Evolutionary conservation across 2,888 invertebrate genomes (phyloP), one percentile per base, ranked within the genome.

Genomic region (Diaphora mendica): DNA sequence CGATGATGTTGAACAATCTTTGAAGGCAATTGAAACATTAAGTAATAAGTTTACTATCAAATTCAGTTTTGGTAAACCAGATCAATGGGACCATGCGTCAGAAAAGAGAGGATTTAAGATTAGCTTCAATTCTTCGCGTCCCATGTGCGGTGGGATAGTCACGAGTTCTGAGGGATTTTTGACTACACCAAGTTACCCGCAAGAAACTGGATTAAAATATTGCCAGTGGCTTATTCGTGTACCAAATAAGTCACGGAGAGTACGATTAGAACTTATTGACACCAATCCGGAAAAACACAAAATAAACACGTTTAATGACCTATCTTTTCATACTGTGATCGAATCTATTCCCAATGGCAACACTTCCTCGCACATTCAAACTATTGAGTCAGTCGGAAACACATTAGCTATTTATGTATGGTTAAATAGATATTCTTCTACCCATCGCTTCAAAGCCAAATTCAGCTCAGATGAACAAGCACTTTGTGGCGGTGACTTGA

Each of bases 161-260:
- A 96, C 92, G 11, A 96, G 96, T 1, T 91, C 97, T 26, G 95
- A 96, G 65, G 99, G 99, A 0, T 96, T 95, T 73, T 96, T 98
- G 65, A 95, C 96, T 67, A 97, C 97, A 20, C 97, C 97, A 0
- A 97, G 97, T 20, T 99, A 98, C 93, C 98, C 95, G 42, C 87
- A 90, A 73, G 88, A 90, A 74, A 93, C 93, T 3, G 82, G 84
- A 20, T 65, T 91, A 73, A 83, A 89, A 65, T 92, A 89, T 79
- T 95, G 95, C 79, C 89, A 90, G 62, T 95, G 95, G 95, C 68
- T 75, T 64, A 91, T 95, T 71, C 84, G 69, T 68, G 88, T 91
- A 17, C 95, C 95, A 13, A 83, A 95, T 80, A 87, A 87, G 77
- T 87, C 85, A 85, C 96, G 85, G 80, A 90, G 82, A 94, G 94